Base-by-base conservation (phyloP, 2,113 vertebrate species). In the Emberiza fucata region DNA sequence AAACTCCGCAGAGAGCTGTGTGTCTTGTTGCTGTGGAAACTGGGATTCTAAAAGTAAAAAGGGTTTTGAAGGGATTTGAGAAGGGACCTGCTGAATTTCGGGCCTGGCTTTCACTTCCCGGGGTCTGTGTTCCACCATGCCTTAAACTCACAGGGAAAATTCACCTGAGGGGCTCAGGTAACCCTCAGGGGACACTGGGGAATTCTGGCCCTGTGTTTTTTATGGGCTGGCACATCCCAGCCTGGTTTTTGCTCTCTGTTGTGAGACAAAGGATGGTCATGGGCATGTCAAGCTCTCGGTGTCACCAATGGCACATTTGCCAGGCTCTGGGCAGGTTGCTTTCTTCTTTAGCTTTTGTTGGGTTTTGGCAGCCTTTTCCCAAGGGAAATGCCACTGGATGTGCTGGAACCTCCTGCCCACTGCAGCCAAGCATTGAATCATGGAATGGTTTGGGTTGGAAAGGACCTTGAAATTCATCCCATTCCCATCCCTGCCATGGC, bases 21-120 rank as follows among this genome's bases (percentile, higher is more conserved):
- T 96, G 97, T 90, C 95, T 97, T 29, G 96, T 98, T 97, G 96
- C 97, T 90, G 80, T 96, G 97, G 97, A 95, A 97, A 97, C 92
- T 3, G 86, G 82, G 93, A 82, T 89, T 94, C 92, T 94, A 78
- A 77, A 86, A 93, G 42, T 75, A 80, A 64, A 12, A 12, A 80
- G 33, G 66, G 69, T 93, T 89, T 68, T 8, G 19, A 87, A 37
- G 75, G 89, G 79, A 51, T 94, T 88, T 78, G 20, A 35, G 48
- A 51, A 81, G 86, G 35, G 84, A 90, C 31, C 33, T 86, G 69
- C 87, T 88, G 56, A 45, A 91, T 96, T 91, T 54, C 35, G 20
- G 77, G 8, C 20, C 35, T 44, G 37, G 25, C 60, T 68, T 65
- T 73, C 51, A 4, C 69, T 61, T 66, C 73, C 10, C 51, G 77